Evolutionary conservation across 2,797 vertebrate species (phyloP).

Genomic region (Oreochromis mossambicus): DNA sequence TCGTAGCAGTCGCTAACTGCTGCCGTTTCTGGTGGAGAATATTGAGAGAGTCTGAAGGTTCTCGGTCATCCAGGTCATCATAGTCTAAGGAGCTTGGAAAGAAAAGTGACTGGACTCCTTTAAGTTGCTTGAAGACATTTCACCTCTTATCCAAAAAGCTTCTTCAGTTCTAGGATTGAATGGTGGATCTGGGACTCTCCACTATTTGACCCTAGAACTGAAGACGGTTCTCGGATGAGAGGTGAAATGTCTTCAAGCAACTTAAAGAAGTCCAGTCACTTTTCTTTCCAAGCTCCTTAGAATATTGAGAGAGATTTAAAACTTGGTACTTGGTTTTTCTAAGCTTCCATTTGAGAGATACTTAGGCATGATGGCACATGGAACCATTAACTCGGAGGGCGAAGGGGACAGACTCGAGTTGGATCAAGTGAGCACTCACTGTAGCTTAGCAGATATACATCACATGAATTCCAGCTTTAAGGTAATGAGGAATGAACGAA

Average conservation of each 20-base stretch:
- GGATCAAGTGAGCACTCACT: background rate
- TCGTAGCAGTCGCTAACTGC: background rate
- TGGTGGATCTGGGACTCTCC: background rate
- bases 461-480: background rate
- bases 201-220: background rate
- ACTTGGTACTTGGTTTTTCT: background rate
- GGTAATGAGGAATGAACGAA: background rate
- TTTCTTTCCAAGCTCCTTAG: background rate
- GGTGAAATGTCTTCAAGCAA: background rate
- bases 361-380: background rate
- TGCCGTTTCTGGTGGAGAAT: background rate
- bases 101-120: background rate
- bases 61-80: background rate
- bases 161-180: background rate
- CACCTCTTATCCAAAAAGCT: accelerated
- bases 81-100: background rate
- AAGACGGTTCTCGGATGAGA: accelerated
- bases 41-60: background rate
- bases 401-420: background rate
- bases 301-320: background rate
- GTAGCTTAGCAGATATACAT: background rate
- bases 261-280: background rate
- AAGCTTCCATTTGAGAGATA: background rate
- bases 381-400: accelerated
- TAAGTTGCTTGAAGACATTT: background rate